phyloP scores from a whole-genome alignment of 2,888 invertebrate species.

The Elysia crispata region DNA sequence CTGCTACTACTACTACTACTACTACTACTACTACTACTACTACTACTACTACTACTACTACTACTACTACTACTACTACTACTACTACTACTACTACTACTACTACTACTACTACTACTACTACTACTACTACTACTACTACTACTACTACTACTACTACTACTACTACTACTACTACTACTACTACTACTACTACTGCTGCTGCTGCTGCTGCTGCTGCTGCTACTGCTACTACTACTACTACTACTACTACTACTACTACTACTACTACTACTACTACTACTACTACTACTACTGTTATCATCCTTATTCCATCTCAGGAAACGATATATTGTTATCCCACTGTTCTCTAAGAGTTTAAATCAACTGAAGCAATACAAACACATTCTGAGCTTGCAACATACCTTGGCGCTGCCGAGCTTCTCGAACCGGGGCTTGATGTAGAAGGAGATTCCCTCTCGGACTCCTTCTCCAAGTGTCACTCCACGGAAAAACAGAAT shows the following conservation, averaged over 20 bases:
- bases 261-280: conserved; percentile 38
- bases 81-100: conserved; percentile 32
- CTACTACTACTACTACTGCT: conserved; percentile 45
- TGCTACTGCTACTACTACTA: conserved; percentile 39
- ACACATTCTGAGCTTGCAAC: neutral
- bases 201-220: too few species aligned
- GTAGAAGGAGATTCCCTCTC: conserved; percentile 39
- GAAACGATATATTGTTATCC: too few species aligned
- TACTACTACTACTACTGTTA: too few species aligned
- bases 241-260: conserved; percentile 19
- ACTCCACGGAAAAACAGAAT: conserved; percentile 44
- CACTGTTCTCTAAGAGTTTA: neutral
- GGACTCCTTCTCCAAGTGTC: conserved; percentile 33
- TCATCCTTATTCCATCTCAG: too few species aligned
- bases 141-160: conserved; percentile 44
- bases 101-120: conserved; percentile 29
- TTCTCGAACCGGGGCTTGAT: conserved; percentile 36
- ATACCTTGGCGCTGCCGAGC: conserved; percentile 37
- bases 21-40: conserved; percentile 44
- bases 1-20: conserved; percentile 36
- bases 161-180: conserved; percentile 46
- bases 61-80: conserved; percentile 44
- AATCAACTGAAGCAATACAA: neutral
- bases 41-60: conserved; percentile 46
- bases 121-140: conserved; percentile 31